Evolutionary conservation across 2,113 vertebrate species (phyloP), one percentile per base, ranked within the genome.

Genomic region (Microcebus lehilahytsara): DNA sequence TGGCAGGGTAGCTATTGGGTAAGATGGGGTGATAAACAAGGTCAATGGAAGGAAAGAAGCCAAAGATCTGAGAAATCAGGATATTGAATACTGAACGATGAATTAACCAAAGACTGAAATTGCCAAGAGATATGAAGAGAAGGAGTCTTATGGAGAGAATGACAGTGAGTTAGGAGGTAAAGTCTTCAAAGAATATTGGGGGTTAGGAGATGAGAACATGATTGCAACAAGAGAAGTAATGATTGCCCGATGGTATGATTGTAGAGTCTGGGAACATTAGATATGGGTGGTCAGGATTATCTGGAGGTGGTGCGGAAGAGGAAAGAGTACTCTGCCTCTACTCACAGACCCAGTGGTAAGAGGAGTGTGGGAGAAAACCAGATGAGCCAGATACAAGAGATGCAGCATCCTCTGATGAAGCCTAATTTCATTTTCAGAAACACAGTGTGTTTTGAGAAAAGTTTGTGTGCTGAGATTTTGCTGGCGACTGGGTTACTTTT

Each of bases 391-490:
- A 23, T 27, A 56, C 17, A 53, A 77, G 27, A 83, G 30, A 84
- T 40, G 53, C 5, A 37, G 1, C 6, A 25, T 81, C 3, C 17
- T 87, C 30, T 88, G 2, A n/a, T n/a, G 34, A 49, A 79, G 40
- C 9, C 71, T 78, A 67, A 69, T 42, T 40, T 89, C 62, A 78
- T 20, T 1, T 49, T 64, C 89, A 64, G 5, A 13, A 42, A 10
- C 7, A 12, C 1, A 22, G 6, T n/a, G 4, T 51, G 32, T 51
- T 83, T 7, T 40, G 40, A 79, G 14, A 20, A 64, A 49, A 85
- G 27, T 30, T 53, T 8, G 2, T 2, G 3, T 34, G 0, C 6
- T 14, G 37, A 22, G 11, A 40, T 56, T 71, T 53, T 32, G 0
- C 17, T 42, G 19, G n/a, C n/a, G 13, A 84, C 13, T 30, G 46